phyloP scores from a whole-genome alignment of 1,140 invertebrate genomes.

The Papilio glaucus region DNA sequence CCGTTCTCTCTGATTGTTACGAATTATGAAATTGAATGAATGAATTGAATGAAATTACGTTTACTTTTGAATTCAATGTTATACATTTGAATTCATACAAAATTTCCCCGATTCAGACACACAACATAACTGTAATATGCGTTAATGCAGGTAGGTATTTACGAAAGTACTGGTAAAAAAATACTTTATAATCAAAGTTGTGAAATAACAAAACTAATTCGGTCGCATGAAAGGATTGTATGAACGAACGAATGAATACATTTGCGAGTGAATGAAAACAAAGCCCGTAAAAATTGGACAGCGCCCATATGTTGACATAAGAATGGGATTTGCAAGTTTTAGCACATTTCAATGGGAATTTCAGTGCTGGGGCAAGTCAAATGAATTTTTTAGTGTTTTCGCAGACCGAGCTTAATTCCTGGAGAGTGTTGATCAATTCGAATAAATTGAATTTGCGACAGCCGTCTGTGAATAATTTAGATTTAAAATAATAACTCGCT shows the following conservation, averaged over 20 bases:
- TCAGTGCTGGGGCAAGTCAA: neutral
- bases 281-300: constrained; percentile 21
- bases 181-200: neutral
- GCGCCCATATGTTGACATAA: constrained; percentile 17
- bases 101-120: no score
- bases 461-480: neutral
- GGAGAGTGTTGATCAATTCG: neutral
- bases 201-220: constrained; percentile 25
- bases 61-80: no score
- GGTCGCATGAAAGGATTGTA: constrained; percentile 10
- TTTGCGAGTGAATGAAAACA: constrained; percentile 15
- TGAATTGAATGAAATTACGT: no score
- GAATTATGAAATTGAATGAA: no score
- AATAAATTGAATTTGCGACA: neutral
- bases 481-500: neutral
- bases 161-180: neutral
- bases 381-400: constrained; percentile 15
- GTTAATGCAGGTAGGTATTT: no score
- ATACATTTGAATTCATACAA: no score
- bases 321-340: constrained; percentile 26
- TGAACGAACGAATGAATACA: constrained; percentile 18
- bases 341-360: constrained; percentile 8
- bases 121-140: no score
- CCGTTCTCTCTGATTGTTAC: no score
- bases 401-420: neutral